Base-by-base conservation (phyloP, 2,888 invertebrate genomes). In the Nomada lathburiana region DNA sequence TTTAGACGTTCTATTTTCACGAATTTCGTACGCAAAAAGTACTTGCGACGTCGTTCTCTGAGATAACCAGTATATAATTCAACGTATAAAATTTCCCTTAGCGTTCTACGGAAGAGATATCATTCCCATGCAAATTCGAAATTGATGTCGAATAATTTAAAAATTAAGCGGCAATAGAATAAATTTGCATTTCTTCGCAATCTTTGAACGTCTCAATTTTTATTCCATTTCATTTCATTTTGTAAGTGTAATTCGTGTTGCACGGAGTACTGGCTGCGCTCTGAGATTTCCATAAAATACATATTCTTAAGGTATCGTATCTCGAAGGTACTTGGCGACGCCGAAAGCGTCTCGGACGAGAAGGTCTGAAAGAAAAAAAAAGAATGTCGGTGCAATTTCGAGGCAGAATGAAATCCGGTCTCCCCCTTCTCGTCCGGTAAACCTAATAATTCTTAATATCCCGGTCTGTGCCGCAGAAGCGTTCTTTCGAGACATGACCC, bases 381-480 rank as follows among this genome's bases (percentile, higher is more conserved):
- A 23, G 36, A 50, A 16, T 20, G 9, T 29, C 60, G 53, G 73
- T 67, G 62, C 26, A 74, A 77, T 77, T 74, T 73, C 65, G 59
- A n/a, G 53, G 64, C 64, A 16, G 57, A 55, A 64, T 64, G 73
- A 63, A 74, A 72, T 36, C 73, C 57, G 42, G 72, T 44, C 47
- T 10, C 59, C 29, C 77, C 60, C 60, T 23, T 26, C 60, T 47
- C 55, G 42, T 13, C 42, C 29, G 20, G 26, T 20, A 29, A 67
- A 78, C 44, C 57, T 78, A 78, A 78, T 74, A 78, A 78, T 75
- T 78, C 78, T 74, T 62, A 78, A 74, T 78, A 74, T 60, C 67
- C 13, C 29, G 75, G 36, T 36, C 20, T 20, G 50, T 29, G 63
- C 23, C 55, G 52, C 13, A 23, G 55, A 13, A 20, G 23, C 69